Percentiles rank a stretch among this genome's conserved stretches.
These are phyloP conservation scores for Carettochelys insculpta DNA, from an alignment of 2,113 vertebrate genomes.

Conservation along the genomic window DNA sequence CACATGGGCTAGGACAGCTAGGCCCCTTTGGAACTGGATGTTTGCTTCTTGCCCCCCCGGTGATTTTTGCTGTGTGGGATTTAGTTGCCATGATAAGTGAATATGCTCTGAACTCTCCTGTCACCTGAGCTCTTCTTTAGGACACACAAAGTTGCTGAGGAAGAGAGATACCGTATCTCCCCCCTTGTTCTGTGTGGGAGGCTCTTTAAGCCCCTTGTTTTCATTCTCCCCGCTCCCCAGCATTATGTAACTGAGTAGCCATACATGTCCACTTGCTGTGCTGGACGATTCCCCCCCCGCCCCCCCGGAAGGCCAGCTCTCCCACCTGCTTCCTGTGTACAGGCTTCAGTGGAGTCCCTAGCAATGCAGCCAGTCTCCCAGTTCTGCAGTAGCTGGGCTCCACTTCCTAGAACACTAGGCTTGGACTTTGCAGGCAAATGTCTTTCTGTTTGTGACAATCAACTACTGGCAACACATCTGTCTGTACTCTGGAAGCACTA, in stretches of 20 bases:
- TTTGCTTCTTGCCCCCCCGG: background rate
- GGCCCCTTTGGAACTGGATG: background rate
- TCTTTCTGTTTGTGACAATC: constrained; percentile 3
- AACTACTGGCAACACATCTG: background rate
- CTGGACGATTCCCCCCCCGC: background rate
- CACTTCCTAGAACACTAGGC: background rate
- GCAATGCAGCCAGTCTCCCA: background rate
- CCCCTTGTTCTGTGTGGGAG: background rate
- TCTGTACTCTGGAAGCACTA: background rate
- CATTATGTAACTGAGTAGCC: background rate
- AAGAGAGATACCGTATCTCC: background rate
- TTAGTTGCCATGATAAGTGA: background rate
- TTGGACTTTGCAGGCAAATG: background rate
- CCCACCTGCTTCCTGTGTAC: background rate
- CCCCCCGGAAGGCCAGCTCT: background rate
- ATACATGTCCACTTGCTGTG: background rate
- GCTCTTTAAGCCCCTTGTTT: background rate
- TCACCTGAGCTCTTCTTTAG: background rate
- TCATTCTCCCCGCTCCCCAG: background rate
- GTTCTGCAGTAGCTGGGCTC: background rate
- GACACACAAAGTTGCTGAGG: background rate
- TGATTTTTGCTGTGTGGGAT: background rate
- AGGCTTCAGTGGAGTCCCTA: background rate
- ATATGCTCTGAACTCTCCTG: background rate
- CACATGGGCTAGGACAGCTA: background rate